Conservation (phyloP, 2,113 vertebrate species). For the Eolophus roseicapilla region DNA sequence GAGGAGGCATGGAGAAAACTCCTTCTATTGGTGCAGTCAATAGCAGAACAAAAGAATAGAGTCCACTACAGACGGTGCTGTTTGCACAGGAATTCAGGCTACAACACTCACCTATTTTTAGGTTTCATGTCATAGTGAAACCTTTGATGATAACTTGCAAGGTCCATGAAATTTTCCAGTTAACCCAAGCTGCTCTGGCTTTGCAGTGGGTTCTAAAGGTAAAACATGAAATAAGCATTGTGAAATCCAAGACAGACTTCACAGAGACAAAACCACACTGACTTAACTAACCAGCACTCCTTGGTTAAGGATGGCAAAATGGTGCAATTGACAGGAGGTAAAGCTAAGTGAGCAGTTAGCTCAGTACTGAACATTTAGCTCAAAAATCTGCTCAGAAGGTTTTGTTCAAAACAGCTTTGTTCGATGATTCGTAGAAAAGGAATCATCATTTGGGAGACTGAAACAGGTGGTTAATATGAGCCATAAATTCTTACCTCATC, state of each 20-base stretch:
- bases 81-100: background rate
- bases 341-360: background rate
- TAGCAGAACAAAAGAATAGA: background rate
- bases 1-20: background rate
- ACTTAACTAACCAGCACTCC: background rate
- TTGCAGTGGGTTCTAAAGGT: background rate
- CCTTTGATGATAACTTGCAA: background rate
- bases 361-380: background rate
- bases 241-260: background rate
- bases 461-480: slow-evolving; percentile 41
- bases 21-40: background rate
- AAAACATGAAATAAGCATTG: background rate
- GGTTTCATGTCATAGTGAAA: background rate
- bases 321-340: background rate
- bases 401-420: background rate
- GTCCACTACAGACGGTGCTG: no score
- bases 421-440: background rate
- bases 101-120: background rate
- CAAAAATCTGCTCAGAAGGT: background rate
- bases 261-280: background rate
- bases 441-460: background rate
- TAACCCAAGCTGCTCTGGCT: background rate
- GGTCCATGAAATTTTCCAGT: background rate
- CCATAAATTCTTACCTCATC: slow-evolving; percentile 64
- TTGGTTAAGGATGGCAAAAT: background rate